These are phyloP conservation scores for Aphyosemion australe DNA, from an alignment of 2,113 vertebrate genomes.

Conservation along the genomic window DNA sequence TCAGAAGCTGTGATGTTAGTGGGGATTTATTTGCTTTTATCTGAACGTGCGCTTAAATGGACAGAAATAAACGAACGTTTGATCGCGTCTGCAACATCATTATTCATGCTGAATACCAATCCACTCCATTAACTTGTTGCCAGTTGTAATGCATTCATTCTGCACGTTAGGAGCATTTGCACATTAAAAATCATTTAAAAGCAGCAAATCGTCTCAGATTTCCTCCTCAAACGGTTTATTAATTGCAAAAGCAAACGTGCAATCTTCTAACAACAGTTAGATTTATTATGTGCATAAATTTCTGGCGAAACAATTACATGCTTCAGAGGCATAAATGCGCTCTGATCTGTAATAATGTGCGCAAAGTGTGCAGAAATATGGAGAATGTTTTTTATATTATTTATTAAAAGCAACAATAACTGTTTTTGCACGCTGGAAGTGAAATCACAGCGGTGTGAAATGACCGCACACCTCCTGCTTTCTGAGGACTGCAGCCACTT, in stretches of 20 bases:
- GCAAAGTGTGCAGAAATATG: background rate
- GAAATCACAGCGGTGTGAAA: constrained; percentile 19
- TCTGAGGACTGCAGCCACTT: constrained; percentile 69
- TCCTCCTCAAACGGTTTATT: background rate
- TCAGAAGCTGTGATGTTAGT: constrained; percentile 5
- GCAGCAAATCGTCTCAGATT: background rate
- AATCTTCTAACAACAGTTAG: too few relatives aligned
- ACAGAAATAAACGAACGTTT: background rate
- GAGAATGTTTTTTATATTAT: background rate
- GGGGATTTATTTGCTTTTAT: background rate
- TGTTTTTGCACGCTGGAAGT: constrained; percentile 2
- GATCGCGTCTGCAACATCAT: background rate
- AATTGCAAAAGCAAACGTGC: too few relatives aligned
- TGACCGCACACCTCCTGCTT: constrained; percentile 33
- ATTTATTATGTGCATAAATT: constrained; percentile 10
- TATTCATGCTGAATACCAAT: constrained; percentile 3
- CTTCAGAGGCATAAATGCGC: background rate
- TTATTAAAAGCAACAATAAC: background rate
- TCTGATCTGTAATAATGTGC: background rate
- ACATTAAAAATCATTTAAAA: background rate
- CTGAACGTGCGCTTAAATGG: background rate
- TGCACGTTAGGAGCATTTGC: background rate
- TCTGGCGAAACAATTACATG: background rate
- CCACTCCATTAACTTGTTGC: constrained; percentile 64
- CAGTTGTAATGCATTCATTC: constrained; percentile 49